These are phyloP conservation scores for Microtus oregoni DNA, from an alignment of 2,113 vertebrate genomes.

Conservation along the genomic window DNA sequence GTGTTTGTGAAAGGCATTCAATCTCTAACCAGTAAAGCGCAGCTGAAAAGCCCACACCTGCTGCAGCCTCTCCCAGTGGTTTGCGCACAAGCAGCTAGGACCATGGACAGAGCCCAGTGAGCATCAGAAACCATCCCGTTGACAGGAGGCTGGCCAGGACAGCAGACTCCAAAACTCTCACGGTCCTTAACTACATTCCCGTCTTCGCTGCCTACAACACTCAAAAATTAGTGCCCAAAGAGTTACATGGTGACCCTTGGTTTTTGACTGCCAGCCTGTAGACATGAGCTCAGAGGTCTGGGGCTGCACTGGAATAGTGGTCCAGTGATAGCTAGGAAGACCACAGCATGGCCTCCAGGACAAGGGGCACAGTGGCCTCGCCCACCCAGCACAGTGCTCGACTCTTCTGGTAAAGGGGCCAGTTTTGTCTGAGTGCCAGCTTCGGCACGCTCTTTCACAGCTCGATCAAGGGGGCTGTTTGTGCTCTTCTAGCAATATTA, in stretches of 20 bases:
- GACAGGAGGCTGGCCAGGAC: not conserved
- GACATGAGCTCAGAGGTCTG: not conserved
- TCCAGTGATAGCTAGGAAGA: not conserved
- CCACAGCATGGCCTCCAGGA: not conserved
- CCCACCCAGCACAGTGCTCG: fast-evolving
- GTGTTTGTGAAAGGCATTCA: not conserved
- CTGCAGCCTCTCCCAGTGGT: too few relatives aligned
- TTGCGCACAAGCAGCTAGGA: not conserved
- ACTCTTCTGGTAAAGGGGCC: not conserved
- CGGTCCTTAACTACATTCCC: not conserved
- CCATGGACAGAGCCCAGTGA: fast-evolving
- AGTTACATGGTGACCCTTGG: not conserved
- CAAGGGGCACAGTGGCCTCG: not conserved
- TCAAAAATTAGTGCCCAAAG: not conserved
- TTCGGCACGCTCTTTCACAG: not conserved
- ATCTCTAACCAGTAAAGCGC: not conserved
- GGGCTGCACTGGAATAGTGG: fast-evolving
- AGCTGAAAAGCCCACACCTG: not conserved
- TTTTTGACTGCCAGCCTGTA: not conserved
- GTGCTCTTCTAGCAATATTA: not conserved
- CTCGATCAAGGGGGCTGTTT: not conserved
- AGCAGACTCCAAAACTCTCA: not conserved
- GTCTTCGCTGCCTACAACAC: too few relatives aligned
- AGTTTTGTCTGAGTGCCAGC: not conserved
- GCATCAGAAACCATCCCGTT: fast-evolving